A percentile compares a stretch with the other conserved stretches of the same genome.
These are phyloP conservation scores for Pristionchus entomophagus DNA, from an alignment of 2,888 invertebrate genomes.

Conservation along the genomic window DNA sequence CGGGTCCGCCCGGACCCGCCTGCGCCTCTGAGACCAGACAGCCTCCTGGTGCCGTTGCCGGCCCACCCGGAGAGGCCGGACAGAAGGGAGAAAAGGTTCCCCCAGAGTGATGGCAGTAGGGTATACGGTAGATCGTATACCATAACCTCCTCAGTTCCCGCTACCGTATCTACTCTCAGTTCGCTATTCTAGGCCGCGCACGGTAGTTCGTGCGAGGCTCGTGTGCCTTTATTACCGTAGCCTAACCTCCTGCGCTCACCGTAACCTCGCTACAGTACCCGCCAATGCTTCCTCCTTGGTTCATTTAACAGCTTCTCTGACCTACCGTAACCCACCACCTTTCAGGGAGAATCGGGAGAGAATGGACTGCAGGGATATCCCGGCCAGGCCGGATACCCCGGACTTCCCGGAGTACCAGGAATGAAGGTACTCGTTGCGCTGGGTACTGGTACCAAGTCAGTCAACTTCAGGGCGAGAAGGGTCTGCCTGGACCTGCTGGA, in stretches of 20 bases:
- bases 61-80: constrained; percentile 81
- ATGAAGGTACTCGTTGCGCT: constrained; percentile 54
- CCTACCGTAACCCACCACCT: neutral
- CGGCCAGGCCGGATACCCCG: constrained; percentile 79
- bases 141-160: constrained; percentile 19
- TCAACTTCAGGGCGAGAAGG: constrained; percentile 70
- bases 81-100: constrained; percentile 80
- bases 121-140: constrained; percentile 7
- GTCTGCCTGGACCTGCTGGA: constrained; percentile 84
- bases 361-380: constrained; percentile 72
- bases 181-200: constrained; percentile 2
- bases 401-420: constrained; percentile 78
- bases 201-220: neutral
- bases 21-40: constrained; percentile 56
- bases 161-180: neutral
- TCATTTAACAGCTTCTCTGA: neutral
- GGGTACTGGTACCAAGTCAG: no score
- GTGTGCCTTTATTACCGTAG: constrained; percentile 44
- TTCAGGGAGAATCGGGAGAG: constrained; percentile 75
- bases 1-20: constrained; percentile 71
- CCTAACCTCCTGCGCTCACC: neutral
- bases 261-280: neutral
- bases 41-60: constrained; percentile 73
- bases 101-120: neutral
- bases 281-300: neutral